Evolutionary conservation across 2,113 vertebrate genomes (phyloP).

Genomic region (Xiphias gladius): DNA sequence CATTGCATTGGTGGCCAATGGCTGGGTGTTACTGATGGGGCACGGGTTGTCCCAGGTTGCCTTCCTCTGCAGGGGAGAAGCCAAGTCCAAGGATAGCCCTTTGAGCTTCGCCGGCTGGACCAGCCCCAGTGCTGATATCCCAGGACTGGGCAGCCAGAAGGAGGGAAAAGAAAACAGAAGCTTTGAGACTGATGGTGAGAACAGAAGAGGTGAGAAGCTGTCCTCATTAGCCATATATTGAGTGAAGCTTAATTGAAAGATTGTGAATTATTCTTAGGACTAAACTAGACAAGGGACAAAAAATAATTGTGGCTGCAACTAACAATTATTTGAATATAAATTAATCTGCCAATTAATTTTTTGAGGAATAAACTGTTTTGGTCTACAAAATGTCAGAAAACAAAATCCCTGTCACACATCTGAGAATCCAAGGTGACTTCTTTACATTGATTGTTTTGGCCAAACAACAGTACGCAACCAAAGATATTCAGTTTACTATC

Average conservation of each 20-base stretch:
- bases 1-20: conserved; percentile 89
- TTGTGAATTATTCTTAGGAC: background rate
- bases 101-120: conserved; percentile 81
- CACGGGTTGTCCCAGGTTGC: conserved; percentile 87
- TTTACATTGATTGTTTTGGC: background rate
- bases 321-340: background rate
- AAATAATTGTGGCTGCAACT: background rate
- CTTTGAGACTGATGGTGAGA: conserved; percentile 73
- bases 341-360: background rate
- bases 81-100: conserved; percentile 63
- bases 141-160: conserved; percentile 60
- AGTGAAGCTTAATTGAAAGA: background rate
- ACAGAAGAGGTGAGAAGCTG: conserved; percentile 70
- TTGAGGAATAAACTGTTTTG: background rate
- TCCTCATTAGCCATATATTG: background rate
- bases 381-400: background rate
- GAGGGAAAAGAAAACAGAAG: conserved; percentile 78
- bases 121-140: conserved; percentile 61
- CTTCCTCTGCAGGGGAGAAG: conserved; percentile 81
- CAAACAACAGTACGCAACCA: background rate
- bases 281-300: background rate
- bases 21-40: conserved; percentile 90
- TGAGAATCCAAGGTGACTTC: background rate
- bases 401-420: background rate
- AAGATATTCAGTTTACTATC: background rate